A percentile compares a stretch with the other conserved stretches of the same genome.
Evolutionary conservation across 2,888 invertebrate species (phyloP).

Genomic region (Eledona agricola): DNA sequence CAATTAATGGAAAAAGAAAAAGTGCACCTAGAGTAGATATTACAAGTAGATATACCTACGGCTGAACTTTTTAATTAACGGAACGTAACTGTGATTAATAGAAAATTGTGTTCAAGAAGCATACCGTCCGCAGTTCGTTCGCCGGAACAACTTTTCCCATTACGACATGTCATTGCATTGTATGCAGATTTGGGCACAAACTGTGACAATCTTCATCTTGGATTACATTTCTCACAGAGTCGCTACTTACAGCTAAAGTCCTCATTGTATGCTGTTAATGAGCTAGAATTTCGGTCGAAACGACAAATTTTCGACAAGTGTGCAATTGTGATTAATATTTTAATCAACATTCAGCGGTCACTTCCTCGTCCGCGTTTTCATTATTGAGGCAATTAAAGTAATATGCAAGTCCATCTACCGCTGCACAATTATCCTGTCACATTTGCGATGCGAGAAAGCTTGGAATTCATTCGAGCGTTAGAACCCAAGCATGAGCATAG

Average conservation of each 20-base stretch:
- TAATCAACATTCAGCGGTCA: background rate
- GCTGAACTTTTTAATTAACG: conserved; percentile 63
- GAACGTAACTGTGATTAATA: conserved; percentile 63
- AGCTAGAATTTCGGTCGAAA: conserved; percentile 24
- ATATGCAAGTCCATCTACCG: conserved; percentile 22
- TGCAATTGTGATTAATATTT: conserved; percentile 4
- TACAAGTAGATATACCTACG: conserved; percentile 56
- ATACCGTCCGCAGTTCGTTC: conserved; percentile 55
- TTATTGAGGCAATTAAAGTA: conserved; percentile 36
- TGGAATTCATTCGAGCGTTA: conserved; percentile 44
- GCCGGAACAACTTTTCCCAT: conserved; percentile 61
- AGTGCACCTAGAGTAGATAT: conserved; percentile 50
- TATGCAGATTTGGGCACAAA: conserved; percentile 62
- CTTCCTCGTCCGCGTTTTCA: conserved; percentile 25
- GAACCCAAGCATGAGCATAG: conserved; percentile 46
- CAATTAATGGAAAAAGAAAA: conserved; percentile 48
- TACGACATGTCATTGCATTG: conserved; percentile 64
- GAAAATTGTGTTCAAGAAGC: conserved; percentile 61
- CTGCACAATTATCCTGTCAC: conserved; percentile 35
- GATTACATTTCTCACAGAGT: conserved; percentile 48
- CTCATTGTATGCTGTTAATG: conserved; percentile 29
- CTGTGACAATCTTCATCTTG: conserved; percentile 63
- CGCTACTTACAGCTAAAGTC: conserved; percentile 33
- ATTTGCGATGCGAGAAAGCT: conserved; percentile 43
- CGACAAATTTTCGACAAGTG: conserved; percentile 1